Base-by-base conservation (phyloP, 1,140 invertebrate genomes). In the Lysiphlebus fabarum region DNA sequence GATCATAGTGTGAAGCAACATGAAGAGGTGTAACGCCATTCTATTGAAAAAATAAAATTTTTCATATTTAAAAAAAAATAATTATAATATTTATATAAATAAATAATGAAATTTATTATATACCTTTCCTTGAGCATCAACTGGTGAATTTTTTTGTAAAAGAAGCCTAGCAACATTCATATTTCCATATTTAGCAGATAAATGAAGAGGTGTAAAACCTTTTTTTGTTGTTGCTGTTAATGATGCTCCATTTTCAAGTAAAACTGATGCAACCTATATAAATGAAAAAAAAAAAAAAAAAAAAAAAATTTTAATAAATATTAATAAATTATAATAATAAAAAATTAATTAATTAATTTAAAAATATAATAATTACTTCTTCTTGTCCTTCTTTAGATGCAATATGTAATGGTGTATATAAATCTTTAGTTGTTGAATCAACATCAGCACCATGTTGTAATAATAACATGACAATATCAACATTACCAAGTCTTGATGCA, bases 11-110 rank as follows among this genome's bases (percentile, higher is more conserved):
- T 37, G 94, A 91, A 50, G 97, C 96, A 64, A 99, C 95, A 73
- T 99, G 96, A 49, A 99, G 82, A 8, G 97, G 95, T 2, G 97
- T 98, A 34, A 99, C 93, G 64, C 94, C 93, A 73, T 99, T 99
- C 84, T 88, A 64, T 43, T 65, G 69, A 40, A 11, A 45, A 45
- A 11, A 6, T 7, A 58, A 43, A 59, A 26, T 57, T 38, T 44
- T 50, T 43, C 26, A 44, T 55, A 12, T 41, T n/a, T n/a, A n/a
- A n/a, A n/a, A n/a, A n/a, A n/a, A n/a, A n/a, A n/a, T n/a, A n/a
- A 6, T 7, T 41, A 7, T 5, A 7, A 42, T 54, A 43, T 14
- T 41, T 11, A 49, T 55, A 11, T 14, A 36, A 48, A 45, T 43
- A 40, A 38, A 53, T 38, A 11, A 36, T 38, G n/a, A 7, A 11